Evolutionary conservation across 2,888 invertebrate genomes (phyloP), one percentile per base, ranked within the genome.

Genomic region (Eupithecia pulchellata): DNA sequence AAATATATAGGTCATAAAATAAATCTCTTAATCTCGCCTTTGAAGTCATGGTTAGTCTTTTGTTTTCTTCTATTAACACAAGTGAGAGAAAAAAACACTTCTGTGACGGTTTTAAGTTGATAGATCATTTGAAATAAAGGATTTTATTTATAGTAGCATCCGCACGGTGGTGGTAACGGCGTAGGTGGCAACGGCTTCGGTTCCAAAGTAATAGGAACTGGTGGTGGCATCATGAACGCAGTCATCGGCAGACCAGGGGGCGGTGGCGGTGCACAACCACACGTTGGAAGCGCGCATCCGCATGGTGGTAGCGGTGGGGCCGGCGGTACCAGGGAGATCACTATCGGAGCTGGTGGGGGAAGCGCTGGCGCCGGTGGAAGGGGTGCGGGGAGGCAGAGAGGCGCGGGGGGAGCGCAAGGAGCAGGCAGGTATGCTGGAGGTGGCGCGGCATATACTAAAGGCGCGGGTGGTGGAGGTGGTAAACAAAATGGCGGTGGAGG

Each of bases 131-230:
- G 8, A 2, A n/a, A 0, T n/a, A 2, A 25, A 32, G n/a, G 2
- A 20, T n/a, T 25, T 25, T 61, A 61, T 61, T 61, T 61, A 34
- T 34, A 61, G 14, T 20, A 61, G 34, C 83, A 86, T 29, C 79
- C 74, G 72, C 81, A 80, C 0, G 79, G 71, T 9, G 77, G 64
- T 4, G 73, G 75, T 5, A 77, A 71, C 3, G 80, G 79, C n/a
- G 90, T 71, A 5, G 78, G 72, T 4, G 80, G 79, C n/a, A 91
- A 72, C 0, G 90, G 91, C 62, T 91, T 92, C 0, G 92, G 89
- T 73, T 93, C 92, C 66, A 93, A 78, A 2, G 89, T 83, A 5
- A 91, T 84, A 0, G 93, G 92, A 0, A 92, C 85, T 5, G 92
- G 91, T 36, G 91, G 82, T 9, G 89, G 81, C 0, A 93, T 84